A percentile compares a stretch with the other conserved stretches of the same genome.
Conservation (phyloP, 2,888 invertebrate genomes). For the Pristionchus maxplancki region DNA sequence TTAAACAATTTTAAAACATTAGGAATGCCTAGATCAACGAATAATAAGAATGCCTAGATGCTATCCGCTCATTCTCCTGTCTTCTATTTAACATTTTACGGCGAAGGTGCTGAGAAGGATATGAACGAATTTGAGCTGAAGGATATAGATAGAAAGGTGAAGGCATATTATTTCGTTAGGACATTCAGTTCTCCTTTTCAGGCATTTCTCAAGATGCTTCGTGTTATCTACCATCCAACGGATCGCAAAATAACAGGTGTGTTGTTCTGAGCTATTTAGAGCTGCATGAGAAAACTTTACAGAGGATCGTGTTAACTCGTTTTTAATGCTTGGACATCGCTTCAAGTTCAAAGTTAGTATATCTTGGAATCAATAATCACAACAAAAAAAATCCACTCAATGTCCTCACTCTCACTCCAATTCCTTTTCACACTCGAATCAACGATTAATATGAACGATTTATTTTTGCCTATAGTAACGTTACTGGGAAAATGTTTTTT, state of each 20-base stretch:
- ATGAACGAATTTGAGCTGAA: background rate
- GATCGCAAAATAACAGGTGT: background rate
- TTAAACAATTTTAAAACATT: no score
- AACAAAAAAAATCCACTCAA: no score
- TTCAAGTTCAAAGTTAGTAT: background rate
- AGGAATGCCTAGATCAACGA: no score
- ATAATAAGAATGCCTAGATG: no score
- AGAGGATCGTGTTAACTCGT: background rate
- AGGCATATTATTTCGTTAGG: background rate
- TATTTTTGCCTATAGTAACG: no score
- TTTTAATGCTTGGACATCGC: background rate
- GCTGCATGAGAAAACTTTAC: background rate
- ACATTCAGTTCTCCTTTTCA: background rate
- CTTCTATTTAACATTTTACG: background rate
- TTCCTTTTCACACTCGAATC: no score
- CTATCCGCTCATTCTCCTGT: background rate
- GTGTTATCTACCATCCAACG: background rate
- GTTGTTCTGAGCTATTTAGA: no score
- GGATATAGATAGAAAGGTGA: background rate
- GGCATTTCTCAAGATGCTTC: background rate
- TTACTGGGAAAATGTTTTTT: no score
- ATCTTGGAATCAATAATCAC: no score
- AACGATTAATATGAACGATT: no score
- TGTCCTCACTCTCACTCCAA: no score
- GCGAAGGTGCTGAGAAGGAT: background rate